Evolutionary conservation across 2,888 invertebrate species (phyloP), one percentile per base, ranked within the genome.

Genomic region (Lithodes maja): DNA sequence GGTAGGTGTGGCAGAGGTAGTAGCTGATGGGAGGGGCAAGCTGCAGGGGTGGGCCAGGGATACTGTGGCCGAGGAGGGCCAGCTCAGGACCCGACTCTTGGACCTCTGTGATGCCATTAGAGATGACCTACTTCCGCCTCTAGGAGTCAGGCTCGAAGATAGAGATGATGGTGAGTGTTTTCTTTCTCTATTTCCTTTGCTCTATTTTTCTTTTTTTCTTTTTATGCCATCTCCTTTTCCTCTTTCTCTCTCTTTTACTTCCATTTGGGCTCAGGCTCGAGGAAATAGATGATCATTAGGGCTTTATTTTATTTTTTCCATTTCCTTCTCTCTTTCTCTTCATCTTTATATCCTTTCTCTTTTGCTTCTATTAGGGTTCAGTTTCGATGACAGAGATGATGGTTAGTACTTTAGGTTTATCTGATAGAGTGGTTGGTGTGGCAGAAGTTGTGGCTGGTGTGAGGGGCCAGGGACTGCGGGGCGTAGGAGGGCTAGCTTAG

Each of bases 81-180:
- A 96, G 91, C 93, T 93, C 0, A 92, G 95, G 52, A 95, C 96
- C 92, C 95, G 95, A 53, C 97, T 99, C 93, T 94, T 99, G 84
- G 94, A 96, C 93, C 95, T 97, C 89, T 99, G 99, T 94, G 99
- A 99, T 94, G 94, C 94, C 86, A 94, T 99, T 71, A 95, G 99
- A 0, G 99, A 99, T 94, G 95, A 96, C 83, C 95, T 96, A 83
- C 94, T 99, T 92, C 99, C 99, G 0, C 96, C 96, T 92, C 95
- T 99, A 50, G 99, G 99, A 15, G 98, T 99, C 2, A 95, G 99
- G 2, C 95, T 99, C 7, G 99, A 99, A 94, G 99, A 99, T 93
- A 96, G 96, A 92, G 97, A 97, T 92, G 97, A 96, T 95, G 93
- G 92, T 68, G 79, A 61, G 81, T 84, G 1, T 53, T 17, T 15